Evolutionary conservation across 2,888 invertebrate genomes (phyloP), one percentile per base, ranked within the genome.

Genomic region (Mythimna loreyi): DNA sequence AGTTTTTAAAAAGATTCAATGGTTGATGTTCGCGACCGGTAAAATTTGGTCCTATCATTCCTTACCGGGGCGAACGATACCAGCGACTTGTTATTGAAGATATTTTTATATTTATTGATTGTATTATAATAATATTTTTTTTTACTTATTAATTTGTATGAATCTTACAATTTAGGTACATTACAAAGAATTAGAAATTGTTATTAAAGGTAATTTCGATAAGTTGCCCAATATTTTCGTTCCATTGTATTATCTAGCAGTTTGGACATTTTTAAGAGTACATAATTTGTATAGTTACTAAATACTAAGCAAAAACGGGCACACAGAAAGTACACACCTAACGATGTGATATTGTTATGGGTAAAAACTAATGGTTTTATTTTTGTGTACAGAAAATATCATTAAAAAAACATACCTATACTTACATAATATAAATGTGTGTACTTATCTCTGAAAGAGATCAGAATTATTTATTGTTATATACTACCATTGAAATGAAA

Each of bases 11-110:
- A 81, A 79, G 73, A 83, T 85, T 85, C 76, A 88, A 82, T 86
- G 84, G 91, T 82, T 69, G 79, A 88, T 75, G 72, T 89, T 91
- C 93, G 96, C 96, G 96, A 96, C 90, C 92, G 96, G 96, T 96
- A 96, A 95, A 96, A 93, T 94, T 96, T 96, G 96, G 96, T 96
- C 96, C 92, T 96, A 96, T 96, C 96, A 96, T 97, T 96, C 97
- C 96, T 96, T 96, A 95, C 96, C 96, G 95, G 94, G 96, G 94
- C 95, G 88, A 86, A 80, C 68, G 76, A 90, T 52, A 74, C 87
- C 81, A 90, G 86, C 82, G 79, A 75, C 81, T 80, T 88, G 78
- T 88, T 88, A 84, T 86, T 88, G 75, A 87, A 84, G 76, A 85
- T 89, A 87, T 87, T 89, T 87, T 88, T 87, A 87, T 88, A 86